These are phyloP conservation scores for Fragum fragum DNA, from an alignment of 2,888 invertebrate species.

Conservation along the genomic window DNA sequence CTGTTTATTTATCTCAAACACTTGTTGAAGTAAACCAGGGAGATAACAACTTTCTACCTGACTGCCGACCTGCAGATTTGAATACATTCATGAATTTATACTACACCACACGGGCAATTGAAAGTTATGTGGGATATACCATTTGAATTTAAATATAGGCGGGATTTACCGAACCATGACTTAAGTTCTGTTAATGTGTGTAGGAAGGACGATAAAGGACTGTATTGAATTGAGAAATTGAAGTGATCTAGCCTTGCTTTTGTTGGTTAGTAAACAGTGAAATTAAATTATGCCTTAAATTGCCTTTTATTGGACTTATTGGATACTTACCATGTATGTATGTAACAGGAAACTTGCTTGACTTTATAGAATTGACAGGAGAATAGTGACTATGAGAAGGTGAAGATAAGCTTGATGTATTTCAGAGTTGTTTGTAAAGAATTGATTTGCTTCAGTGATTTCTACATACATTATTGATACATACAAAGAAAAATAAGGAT, in stretches of 20 bases:
- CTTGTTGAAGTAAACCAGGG: neutral
- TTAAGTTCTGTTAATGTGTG: neutral
- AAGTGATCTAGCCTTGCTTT: conserved; percentile 7
- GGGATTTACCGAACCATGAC: conserved; percentile 24
- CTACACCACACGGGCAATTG: conserved; percentile 20
- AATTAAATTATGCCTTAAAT: neutral
- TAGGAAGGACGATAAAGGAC: neutral
- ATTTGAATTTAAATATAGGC: conserved; percentile 27
- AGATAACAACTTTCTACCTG: conserved; percentile 33
- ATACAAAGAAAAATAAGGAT: neutral
- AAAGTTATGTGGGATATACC: conserved; percentile 17
- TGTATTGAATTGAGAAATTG: neutral
- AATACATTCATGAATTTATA: conserved; percentile 13
- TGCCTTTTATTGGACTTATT: neutral
- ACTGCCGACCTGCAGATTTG: conserved; percentile 25
- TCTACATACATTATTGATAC: neutral
- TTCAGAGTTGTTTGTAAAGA: neutral
- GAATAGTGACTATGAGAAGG: neutral
- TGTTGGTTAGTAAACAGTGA: neutral
- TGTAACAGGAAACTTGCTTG: neutral
- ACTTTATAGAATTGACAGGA: neutral
- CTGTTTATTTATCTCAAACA: conserved; percentile 1
- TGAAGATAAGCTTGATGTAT: neutral
- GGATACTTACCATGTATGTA: neutral
- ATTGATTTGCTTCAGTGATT: neutral